A percentile compares a stretch with the other conserved stretches of the same genome.
Conservation (phyloP, 2,888 invertebrate species). For the Toxonevra muliebris region DNA sequence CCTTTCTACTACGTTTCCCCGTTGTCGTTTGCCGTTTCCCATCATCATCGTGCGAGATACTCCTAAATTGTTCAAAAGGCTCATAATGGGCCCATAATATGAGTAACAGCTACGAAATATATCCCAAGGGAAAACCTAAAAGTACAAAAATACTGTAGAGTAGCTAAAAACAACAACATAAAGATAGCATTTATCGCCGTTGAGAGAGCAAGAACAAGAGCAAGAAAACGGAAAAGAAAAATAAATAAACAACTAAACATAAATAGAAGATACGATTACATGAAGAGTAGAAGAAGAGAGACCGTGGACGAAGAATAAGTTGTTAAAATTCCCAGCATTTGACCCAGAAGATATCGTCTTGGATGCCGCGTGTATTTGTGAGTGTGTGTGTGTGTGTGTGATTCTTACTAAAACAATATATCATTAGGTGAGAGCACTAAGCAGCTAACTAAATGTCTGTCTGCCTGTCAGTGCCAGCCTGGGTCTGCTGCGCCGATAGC, state of each 20-base stretch:
- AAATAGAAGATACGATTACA: not conserved
- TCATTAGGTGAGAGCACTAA: not conserved
- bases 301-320: not conserved
- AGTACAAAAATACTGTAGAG: not conserved
- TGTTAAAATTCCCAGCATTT: slow-evolving; percentile 20
- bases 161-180: slow-evolving; percentile 9
- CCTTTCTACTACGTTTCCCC: not conserved
- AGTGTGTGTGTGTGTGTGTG: no score
- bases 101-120: not conserved
- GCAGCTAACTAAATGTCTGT: not conserved
- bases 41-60: no score
- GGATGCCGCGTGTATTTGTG: not conserved
- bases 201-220: not conserved
- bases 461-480: no score
- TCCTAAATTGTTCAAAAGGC: no score
- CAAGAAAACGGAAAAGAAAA: not conserved
- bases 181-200: slow-evolving; percentile 23
- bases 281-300: not conserved
- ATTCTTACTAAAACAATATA: not conserved
- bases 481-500: no score
- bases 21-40: no score
- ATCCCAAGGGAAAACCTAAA: not conserved
- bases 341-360: slow-evolving; percentile 3
- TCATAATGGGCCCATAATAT: not conserved
- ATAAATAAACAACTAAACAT: not conserved